Evolutionary conservation across 2,888 invertebrate species (phyloP).

Genomic region (Belgica antarctica): DNA sequence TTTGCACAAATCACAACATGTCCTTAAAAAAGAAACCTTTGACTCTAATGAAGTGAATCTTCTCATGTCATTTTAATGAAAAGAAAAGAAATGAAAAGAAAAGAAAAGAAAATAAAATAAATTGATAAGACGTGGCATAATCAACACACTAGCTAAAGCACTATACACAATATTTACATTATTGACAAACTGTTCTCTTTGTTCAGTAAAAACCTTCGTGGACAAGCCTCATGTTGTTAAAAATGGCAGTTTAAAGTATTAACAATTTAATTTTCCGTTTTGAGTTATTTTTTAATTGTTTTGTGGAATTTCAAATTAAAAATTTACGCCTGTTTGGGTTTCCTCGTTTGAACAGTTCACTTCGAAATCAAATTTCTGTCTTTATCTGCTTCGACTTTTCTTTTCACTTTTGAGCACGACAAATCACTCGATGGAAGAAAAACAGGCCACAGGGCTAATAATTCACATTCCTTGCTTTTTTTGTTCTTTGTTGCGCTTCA

Average conservation of each 20-base stretch:
- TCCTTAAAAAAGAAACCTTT: too few relatives aligned
- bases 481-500: background rate
- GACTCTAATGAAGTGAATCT: background rate
- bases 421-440: background rate
- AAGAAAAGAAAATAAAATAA: constrained; percentile 6
- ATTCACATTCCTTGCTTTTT: background rate
- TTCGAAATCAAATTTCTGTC: background rate
- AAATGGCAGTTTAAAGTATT: too few relatives aligned
- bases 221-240: too few relatives aligned
- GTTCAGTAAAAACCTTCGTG: too few relatives aligned
- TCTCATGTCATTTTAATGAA: background rate
- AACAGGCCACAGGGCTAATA: background rate
- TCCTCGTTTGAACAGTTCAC: background rate
- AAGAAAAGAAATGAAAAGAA: constrained; percentile 2
- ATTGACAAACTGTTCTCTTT: constrained; percentile 13
- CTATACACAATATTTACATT: constrained; percentile 9
- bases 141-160: constrained; percentile 16
- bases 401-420: too few relatives aligned
- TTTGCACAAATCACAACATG: too few relatives aligned
- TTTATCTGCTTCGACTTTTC: background rate
- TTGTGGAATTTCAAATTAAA: too few relatives aligned
- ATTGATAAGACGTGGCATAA: constrained; percentile 39
- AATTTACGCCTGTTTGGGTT: too few relatives aligned
- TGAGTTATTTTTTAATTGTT: too few relatives aligned
- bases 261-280: background rate